Base-by-base conservation (phyloP, 2,113 vertebrate genomes). In the Poeciliopsis occidentalis region DNA sequence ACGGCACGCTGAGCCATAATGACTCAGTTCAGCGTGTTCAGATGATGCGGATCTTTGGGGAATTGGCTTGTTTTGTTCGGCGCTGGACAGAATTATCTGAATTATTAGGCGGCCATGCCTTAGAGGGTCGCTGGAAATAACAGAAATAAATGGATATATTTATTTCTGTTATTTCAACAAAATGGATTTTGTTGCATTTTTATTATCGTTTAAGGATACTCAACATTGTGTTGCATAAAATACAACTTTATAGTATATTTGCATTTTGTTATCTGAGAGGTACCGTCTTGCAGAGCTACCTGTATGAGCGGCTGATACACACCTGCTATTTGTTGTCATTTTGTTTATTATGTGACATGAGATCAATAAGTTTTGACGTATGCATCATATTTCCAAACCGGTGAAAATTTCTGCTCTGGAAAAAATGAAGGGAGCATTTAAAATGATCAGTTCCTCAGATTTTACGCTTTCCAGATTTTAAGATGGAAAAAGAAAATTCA, bases 1-100 rank as follows among this genome's bases (percentile, higher is more conserved):
- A 63, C 75, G 62, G 72, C 69, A 79, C 74, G 73, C 78, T 85
- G 86, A 80, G 77, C 76, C 76, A 68, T 86, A 87, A 87, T 91
- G 88, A 84, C 72, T 92, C 89, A 76, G 69, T 85, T 85, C 71
- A 81, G 65, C 32, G 60, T 84, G 72, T 89, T 87, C 71, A 27
- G 65, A 83, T 88, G 79, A 87, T 80, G 80, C 83, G 62, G 67
- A 66, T 82, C 76, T 70, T 13, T 66, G 70, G 60, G 61, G 75
- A 73, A 63, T 51, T 51, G 22, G 47, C 34, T 15, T 44, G 29
- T n/a, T 73, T 64, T n/a, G 41, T 51, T 64, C 29, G 31, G 44
- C 31, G n/a, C 32, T 61, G 69, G 32, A 29, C 62, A 26, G 24
- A 51, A 47, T 64, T 47, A n/a, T 26, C 24, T 34, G 39, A n/a